phyloP scores from a whole-genome alignment of 2,113 vertebrate genomes.

The Drymodes brunneopygia region DNA sequence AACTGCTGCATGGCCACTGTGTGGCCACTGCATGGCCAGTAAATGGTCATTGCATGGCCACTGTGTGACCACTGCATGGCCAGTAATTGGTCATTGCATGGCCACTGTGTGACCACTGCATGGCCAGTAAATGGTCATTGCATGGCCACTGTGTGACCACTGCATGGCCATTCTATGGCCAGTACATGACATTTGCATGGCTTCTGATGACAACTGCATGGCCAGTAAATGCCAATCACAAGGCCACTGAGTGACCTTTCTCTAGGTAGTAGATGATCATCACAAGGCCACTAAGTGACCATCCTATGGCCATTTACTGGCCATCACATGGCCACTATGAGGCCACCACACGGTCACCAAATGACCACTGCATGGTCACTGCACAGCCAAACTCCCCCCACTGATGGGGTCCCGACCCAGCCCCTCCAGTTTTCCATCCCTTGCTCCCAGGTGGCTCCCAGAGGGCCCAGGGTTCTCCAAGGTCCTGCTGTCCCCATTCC shows the following conservation, averaged over 20 bases:
- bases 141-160: fast-evolving
- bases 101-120: fast-evolving
- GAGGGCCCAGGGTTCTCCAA: not conserved
- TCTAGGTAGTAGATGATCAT: too few species aligned
- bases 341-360: not conserved
- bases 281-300: not conserved
- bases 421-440: not conserved
- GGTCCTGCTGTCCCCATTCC: not conserved
- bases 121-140: not conserved
- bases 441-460: not conserved
- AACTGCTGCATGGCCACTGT: not conserved
- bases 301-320: not conserved
- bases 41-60: not conserved
- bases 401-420: fast-evolving
- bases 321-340: fast-evolving
- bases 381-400: not conserved
- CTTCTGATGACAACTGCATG: fast-evolving
- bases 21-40: fast-evolving
- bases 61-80: too few species aligned
- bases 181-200: not conserved
- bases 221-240: not conserved
- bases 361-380: not conserved
- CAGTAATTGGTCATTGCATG: too few species aligned
- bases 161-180: not conserved
- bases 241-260: not conserved